Evolutionary conservation across 1,140 invertebrate genomes (phyloP).

Genomic region (Trinorchestia longiramus): DNA sequence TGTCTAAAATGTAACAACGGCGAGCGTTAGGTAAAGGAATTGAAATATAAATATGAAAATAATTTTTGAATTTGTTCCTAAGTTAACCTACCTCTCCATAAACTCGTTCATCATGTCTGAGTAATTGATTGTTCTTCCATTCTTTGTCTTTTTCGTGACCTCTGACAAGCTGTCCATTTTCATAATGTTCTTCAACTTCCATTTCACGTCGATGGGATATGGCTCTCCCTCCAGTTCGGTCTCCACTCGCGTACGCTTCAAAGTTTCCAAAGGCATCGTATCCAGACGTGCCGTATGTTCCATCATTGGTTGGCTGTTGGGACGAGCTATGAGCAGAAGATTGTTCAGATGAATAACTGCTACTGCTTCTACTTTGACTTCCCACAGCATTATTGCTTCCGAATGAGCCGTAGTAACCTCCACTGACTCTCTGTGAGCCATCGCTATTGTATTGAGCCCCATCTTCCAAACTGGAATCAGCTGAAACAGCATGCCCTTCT

Average conservation of each 20-base stretch:
- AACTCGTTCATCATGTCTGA: not conserved
- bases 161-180: slow-evolving; percentile 56
- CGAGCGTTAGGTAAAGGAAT: not conserved
- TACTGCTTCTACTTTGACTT: not conserved
- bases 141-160: slow-evolving; percentile 35
- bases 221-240: slow-evolving; percentile 20
- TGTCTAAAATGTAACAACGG: not conserved
- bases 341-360: not conserved
- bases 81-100: slow-evolving; percentile 55
- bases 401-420: not conserved
- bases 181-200: slow-evolving; percentile 56
- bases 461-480: not conserved
- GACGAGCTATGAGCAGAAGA: not conserved
- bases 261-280: slow-evolving; percentile 45
- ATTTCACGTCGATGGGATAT: slow-evolving; percentile 39
- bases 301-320: not conserved
- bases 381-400: not conserved
- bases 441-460: not conserved
- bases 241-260: slow-evolving; percentile 25
- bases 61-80: too few relatives aligned
- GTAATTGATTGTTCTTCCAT: slow-evolving; percentile 27
- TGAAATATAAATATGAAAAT: too few relatives aligned
- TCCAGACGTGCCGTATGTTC: not conserved
- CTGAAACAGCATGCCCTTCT: not conserved
- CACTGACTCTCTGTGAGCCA: not conserved